Evolutionary conservation across 1,140 invertebrate species (phyloP).

Genomic region (Bombus fervidus): DNA sequence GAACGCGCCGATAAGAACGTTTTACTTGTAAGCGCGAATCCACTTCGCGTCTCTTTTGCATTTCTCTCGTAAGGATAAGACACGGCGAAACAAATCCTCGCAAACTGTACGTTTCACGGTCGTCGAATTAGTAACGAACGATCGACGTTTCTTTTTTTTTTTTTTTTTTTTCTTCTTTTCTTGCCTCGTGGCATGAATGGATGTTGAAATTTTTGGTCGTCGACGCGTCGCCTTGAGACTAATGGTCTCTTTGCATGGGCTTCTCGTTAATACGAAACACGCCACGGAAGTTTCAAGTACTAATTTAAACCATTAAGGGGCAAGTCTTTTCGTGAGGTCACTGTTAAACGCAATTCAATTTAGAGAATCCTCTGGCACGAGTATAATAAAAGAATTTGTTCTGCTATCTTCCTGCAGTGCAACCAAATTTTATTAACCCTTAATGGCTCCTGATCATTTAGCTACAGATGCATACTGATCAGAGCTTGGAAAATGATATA

Average conservation of each 20-base stretch:
- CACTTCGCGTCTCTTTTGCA: background rate
- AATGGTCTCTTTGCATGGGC: background rate
- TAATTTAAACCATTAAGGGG: background rate
- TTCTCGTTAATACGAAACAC: background rate
- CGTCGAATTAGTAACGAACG: background rate
- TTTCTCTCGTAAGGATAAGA: background rate
- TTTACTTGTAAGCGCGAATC: background rate
- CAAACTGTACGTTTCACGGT: background rate
- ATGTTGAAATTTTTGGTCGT: background rate
- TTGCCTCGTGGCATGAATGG: background rate
- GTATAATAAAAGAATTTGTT: background rate
- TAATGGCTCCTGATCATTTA: background rate
- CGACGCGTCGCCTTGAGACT: background rate
- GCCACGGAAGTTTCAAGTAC: background rate
- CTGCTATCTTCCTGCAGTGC: too few species aligned
- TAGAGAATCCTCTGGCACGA: background rate
- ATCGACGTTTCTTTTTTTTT: background rate
- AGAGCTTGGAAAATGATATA: background rate
- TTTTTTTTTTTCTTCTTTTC: background rate
- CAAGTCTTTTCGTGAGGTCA: background rate
- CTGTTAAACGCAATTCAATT: background rate
- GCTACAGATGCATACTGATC: fast-evolving
- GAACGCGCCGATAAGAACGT: background rate
- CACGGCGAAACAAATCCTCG: background rate
- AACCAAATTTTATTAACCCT: background rate